Evolutionary conservation across 2,888 invertebrate genomes (phyloP).

Genomic region (Mechanitis messenoides): DNA sequence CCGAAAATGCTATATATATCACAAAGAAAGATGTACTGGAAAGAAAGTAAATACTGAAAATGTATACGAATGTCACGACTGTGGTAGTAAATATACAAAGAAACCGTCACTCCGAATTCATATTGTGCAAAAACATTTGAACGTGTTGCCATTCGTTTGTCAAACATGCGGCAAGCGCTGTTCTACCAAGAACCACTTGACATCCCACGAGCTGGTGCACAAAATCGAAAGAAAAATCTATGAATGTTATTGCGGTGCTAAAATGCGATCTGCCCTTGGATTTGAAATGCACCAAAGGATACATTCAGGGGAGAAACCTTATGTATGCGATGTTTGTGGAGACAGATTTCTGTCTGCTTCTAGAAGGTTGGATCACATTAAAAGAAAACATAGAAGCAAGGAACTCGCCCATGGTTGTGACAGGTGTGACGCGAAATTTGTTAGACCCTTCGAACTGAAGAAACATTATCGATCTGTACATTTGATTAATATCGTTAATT

Average conservation of each 20-base stretch:
- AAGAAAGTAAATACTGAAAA: conserved; percentile 15
- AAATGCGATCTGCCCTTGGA: conserved; percentile 50
- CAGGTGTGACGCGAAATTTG: conserved; percentile 53
- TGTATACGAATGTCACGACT: conserved; percentile 51
- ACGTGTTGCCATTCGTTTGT: conserved; percentile 54
- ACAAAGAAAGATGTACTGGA: conserved; percentile 42
- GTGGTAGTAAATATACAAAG: conserved; percentile 50
- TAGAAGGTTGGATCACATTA: conserved; percentile 56
- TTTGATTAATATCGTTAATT: neutral
- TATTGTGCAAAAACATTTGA: conserved; percentile 60
- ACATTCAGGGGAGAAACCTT: conserved; percentile 59
- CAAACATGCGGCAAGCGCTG: conserved; percentile 57
- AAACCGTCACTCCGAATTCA: conserved; percentile 60
- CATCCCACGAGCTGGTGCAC: conserved; percentile 52
- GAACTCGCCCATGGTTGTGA: conserved; percentile 54
- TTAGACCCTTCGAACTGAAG: conserved; percentile 58
- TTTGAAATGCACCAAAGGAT: conserved; percentile 55
- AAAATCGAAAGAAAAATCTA: conserved; percentile 42
- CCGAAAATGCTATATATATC: conserved; percentile 51
- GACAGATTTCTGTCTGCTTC: conserved; percentile 62
- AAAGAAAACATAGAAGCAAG: conserved; percentile 49
- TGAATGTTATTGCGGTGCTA: conserved; percentile 55
- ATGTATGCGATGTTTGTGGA: conserved; percentile 53
- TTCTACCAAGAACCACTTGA: conserved; percentile 52
- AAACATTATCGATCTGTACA: conserved; percentile 55